A percentile compares a stretch with the other conserved stretches of the same genome.
Evolutionary conservation across 2,888 invertebrate genomes (phyloP).

Genomic region (Caenorhabditis zanzibari): DNA sequence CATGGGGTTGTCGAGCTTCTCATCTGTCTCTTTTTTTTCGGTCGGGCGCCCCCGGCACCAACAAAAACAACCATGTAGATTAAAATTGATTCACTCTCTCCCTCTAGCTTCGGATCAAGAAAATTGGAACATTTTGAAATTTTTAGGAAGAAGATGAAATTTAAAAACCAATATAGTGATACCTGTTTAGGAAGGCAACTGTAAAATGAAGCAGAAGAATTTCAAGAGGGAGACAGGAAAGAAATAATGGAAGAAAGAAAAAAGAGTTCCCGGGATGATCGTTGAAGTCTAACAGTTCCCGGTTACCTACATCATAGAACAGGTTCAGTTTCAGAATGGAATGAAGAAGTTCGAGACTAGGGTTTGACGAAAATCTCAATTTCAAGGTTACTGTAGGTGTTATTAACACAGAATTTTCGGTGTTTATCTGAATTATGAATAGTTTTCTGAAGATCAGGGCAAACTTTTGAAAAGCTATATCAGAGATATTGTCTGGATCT

Average conservation of each 20-base stretch:
- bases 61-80: slow-evolving; percentile 44
- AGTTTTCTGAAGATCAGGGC: too few species aligned
- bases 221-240: background rate
- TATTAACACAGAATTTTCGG: too few species aligned
- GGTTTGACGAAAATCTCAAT: background rate
- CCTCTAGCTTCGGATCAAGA: background rate
- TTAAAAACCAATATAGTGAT: too few species aligned
- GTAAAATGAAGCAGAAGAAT: slow-evolving; percentile 17
- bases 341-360: background rate
- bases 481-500: too few species aligned
- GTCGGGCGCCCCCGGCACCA: slow-evolving; percentile 19
- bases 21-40: slow-evolving; percentile 31
- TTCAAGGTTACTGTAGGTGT: too few species aligned
- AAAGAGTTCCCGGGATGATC: background rate
- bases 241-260: slow-evolving; percentile 1
- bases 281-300: slow-evolving; percentile 32
- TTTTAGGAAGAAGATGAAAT: too few species aligned
- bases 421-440: too few species aligned
- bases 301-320: background rate
- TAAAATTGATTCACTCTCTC: background rate
- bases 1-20: slow-evolving; percentile 50
- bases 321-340: too few species aligned
- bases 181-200: too few species aligned
- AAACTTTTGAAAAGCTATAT: too few species aligned
- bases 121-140: background rate